Conservation (phyloP, 2,888 invertebrate species). For the Eledona agricola region DNA sequence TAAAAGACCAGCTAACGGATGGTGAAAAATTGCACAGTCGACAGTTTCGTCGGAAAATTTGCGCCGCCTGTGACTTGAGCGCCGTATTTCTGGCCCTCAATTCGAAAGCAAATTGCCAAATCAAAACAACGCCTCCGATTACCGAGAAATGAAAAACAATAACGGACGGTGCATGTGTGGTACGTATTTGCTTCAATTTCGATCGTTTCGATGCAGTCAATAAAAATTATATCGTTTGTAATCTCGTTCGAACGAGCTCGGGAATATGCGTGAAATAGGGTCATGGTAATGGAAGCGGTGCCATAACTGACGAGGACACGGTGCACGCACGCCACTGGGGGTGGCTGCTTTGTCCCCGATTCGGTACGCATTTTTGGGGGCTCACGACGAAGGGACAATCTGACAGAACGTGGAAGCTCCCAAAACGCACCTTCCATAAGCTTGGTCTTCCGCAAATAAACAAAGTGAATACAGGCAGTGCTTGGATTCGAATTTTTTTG, state of each 20-base stretch:
- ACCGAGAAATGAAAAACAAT: too few species aligned
- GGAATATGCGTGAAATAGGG: slow-evolving; percentile 32
- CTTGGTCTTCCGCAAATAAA: too few species aligned
- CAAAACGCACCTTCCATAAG: too few species aligned
- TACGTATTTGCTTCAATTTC: slow-evolving; percentile 26
- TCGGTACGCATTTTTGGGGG: too few species aligned
- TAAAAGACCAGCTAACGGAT: too few species aligned
- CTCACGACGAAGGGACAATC: too few species aligned
- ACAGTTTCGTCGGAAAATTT: too few species aligned
- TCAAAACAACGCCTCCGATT: slow-evolving; percentile 26
- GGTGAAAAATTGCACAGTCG: too few species aligned
- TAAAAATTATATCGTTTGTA: slow-evolving; percentile 30
- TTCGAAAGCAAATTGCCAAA: slow-evolving; percentile 28
- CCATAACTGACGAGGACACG: slow-evolving; percentile 13
- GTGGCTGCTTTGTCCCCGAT: too few species aligned
- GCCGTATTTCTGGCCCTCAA: slow-evolving; percentile 18
- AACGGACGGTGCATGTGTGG: slow-evolving; percentile 7
- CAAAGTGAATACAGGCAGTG: too few species aligned
- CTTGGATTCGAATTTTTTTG: too few species aligned
- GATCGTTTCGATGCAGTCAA: slow-evolving; percentile 32
- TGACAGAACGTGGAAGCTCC: too few species aligned
- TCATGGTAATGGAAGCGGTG: slow-evolving; percentile 23
- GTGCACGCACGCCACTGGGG: slow-evolving; percentile 11
- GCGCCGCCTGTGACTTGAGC: neutral
- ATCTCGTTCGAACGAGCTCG: slow-evolving; percentile 19